phyloP scores from a whole-genome alignment of 1,140 invertebrate genomes.

The Anoplolepis gracilipes region DNA sequence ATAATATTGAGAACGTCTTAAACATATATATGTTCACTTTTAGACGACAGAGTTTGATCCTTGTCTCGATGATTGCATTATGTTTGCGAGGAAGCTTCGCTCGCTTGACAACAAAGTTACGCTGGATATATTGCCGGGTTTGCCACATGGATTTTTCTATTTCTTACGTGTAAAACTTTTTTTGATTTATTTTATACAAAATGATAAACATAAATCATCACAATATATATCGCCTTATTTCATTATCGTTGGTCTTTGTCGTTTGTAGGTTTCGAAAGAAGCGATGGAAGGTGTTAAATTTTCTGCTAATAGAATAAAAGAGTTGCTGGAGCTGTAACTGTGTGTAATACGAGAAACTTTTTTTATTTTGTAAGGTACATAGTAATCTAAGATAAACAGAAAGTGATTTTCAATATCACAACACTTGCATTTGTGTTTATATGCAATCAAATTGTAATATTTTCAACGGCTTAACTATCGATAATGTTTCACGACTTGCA shows the following conservation, averaged over 20 bases:
- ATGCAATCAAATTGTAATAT: conserved; percentile 2
- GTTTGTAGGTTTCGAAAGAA: conserved; percentile 91
- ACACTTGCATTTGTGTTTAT: too few relatives aligned
- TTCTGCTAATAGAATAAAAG: conserved; percentile 90
- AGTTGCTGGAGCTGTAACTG: conserved; percentile 85
- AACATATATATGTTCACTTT: conserved; percentile 67
- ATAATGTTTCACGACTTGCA: too few relatives aligned
- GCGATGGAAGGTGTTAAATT: conserved; percentile 92
- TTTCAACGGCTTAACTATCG: too few relatives aligned
- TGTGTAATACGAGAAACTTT: neutral
- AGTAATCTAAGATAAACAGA: too few relatives aligned
- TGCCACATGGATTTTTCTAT: conserved; percentile 99
- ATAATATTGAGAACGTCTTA: neutral
- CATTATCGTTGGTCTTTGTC: conserved; percentile 31
- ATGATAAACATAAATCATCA: neutral
- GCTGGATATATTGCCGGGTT: conserved; percentile 94
- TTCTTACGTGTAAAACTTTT: conserved; percentile 89
- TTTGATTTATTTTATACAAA: conserved; percentile 26
- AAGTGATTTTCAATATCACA: too few relatives aligned
- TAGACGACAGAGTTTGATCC: conserved; percentile 97
- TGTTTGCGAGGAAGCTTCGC: conserved; percentile 96
- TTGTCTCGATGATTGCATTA: conserved; percentile 97
- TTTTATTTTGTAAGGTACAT: too few relatives aligned
- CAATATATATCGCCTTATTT: neutral
- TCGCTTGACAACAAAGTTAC: conserved; percentile 90